These are phyloP conservation scores for Caracal caracal DNA, from an alignment of 2,113 vertebrate genomes.

Conservation along the genomic window DNA sequence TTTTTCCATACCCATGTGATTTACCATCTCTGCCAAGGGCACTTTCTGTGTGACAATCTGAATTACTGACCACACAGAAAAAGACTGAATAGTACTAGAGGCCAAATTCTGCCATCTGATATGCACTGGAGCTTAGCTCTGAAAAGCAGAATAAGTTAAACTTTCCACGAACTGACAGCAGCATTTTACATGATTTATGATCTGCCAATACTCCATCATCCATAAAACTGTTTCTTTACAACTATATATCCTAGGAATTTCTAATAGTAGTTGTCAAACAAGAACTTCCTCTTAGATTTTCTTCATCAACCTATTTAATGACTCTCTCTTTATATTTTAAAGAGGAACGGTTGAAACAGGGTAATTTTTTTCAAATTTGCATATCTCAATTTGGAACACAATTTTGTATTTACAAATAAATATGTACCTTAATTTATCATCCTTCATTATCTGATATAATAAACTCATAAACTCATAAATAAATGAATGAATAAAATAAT, in stretches of 20 bases:
- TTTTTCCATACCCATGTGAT: conserved; percentile 22
- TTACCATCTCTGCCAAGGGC: conserved; percentile 37
- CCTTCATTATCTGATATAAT: background rate
- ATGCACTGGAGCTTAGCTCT: conserved; percentile 47
- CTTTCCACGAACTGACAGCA: conserved; percentile 15
- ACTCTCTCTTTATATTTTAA: background rate
- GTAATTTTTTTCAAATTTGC: background rate
- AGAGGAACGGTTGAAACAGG: background rate
- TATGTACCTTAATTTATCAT: background rate
- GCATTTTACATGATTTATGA: conserved; percentile 60
- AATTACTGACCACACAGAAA: conserved; percentile 69
- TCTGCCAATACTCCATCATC: conserved; percentile 14
- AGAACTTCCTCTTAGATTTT: background rate
- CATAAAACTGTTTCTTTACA: conserved; percentile 45
- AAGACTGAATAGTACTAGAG: background rate
- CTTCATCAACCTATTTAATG: background rate
- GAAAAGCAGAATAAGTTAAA: conserved; percentile 55
- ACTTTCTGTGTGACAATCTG: conserved; percentile 64
- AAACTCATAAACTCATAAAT: background rate
- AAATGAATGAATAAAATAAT: too few species aligned
- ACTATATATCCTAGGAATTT: background rate
- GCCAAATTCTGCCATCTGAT: conserved; percentile 40
- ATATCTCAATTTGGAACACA: background rate
- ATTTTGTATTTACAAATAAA: background rate
- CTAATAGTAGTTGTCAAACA: background rate